Conservation (phyloP, 2,113 vertebrate species). For the Oreochromis tanganicae region DNA sequence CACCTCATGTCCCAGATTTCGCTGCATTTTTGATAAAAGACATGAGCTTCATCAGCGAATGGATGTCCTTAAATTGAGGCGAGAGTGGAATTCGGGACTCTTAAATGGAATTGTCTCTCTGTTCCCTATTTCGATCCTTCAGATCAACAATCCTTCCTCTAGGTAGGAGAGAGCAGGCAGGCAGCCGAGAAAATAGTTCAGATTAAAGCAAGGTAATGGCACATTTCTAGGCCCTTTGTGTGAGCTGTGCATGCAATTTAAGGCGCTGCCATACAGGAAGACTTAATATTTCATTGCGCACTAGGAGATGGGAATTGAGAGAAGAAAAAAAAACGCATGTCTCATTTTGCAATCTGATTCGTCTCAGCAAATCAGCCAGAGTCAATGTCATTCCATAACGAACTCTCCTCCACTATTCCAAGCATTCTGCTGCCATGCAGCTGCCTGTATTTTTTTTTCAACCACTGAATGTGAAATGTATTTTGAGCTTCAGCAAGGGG, state of each 20-base stretch:
- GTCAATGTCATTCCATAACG: conserved; percentile 69
- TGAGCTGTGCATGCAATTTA: conserved; percentile 62
- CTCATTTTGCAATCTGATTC: conserved; percentile 72
- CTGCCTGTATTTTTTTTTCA: conserved; percentile 19
- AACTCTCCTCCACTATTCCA: conserved; percentile 42
- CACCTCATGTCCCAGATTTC: conserved; percentile 1
- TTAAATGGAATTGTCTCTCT: conserved; percentile 37
- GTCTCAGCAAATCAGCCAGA: conserved; percentile 69
- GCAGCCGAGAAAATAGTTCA: conserved; percentile 52
- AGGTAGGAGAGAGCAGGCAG: conserved; percentile 36
- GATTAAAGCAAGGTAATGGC: conserved; percentile 73
- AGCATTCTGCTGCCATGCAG: conserved; percentile 14
- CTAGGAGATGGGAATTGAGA: conserved; percentile 38
- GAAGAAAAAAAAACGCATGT: conserved; percentile 33
- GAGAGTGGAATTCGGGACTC: conserved; percentile 14
- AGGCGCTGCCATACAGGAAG: conserved; percentile 46
- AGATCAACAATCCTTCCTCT: conserved; percentile 59
- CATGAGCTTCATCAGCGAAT: background rate
- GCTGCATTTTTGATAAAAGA: background rate
- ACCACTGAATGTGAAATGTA: conserved; percentile 11
- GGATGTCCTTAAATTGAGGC: conserved; percentile 37
- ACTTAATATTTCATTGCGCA: conserved; percentile 71
- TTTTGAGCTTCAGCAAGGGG: conserved; percentile 1
- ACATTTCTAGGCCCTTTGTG: conserved; percentile 65
- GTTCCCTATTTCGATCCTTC: conserved; percentile 34